Conservation (phyloP, 2,797 vertebrate genomes). For the Labroides dimidiatus region DNA sequence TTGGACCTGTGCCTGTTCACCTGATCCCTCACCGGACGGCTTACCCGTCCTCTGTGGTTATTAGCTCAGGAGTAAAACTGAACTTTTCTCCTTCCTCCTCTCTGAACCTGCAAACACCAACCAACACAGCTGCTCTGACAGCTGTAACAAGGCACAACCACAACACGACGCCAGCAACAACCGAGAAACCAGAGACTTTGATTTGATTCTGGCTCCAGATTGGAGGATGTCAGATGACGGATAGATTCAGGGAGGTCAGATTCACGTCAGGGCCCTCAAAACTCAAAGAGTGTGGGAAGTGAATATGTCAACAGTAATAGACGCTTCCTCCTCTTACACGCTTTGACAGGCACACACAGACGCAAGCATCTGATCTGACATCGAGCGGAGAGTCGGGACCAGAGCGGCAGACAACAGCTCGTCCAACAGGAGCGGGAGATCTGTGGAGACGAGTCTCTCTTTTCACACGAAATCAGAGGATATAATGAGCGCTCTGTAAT, state of each 20-base stretch:
- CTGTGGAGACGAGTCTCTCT: conserved; percentile 20
- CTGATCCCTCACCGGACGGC: conserved; percentile 9
- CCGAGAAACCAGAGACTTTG: no score
- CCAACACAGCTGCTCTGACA: no score
- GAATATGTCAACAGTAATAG: not conserved
- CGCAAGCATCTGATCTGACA: conserved; percentile 7
- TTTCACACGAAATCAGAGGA: not conserved
- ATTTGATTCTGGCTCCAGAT: no score
- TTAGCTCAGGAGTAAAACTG: not conserved
- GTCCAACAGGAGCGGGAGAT: conserved; percentile 1
- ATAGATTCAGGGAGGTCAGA: no score
- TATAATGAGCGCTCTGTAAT: not conserved
- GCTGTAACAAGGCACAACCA: no score
- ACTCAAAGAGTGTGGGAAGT: not conserved
- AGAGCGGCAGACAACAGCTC: conserved; percentile 32
- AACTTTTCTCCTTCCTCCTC: not conserved
- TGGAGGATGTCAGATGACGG: no score
- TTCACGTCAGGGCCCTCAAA: no score
- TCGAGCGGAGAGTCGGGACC: conserved; percentile 20
- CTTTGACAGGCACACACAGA: conserved; percentile 4
- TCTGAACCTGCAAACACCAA: no score
- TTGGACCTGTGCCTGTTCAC: conserved; percentile 3
- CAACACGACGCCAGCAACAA: no score
- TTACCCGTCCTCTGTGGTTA: not conserved
- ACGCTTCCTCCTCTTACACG: not conserved